Evolutionary conservation across 92 coral and sea anemone species (phyloP), one percentile per base, ranked within the genome.

Genomic region (Porites cylindrica): DNA sequence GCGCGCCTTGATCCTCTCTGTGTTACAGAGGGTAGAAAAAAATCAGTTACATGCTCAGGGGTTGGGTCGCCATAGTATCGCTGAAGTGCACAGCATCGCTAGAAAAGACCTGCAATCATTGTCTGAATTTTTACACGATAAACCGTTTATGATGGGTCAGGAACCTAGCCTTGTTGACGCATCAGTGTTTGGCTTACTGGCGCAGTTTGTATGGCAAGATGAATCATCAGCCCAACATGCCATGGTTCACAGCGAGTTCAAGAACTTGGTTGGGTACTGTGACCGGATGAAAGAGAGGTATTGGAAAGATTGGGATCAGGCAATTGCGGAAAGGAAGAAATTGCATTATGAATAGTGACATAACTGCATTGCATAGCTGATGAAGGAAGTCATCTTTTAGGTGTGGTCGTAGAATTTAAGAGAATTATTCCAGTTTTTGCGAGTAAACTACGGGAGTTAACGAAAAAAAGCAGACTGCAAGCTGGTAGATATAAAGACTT

Each of bases 151-250:
- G 8, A 78, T 93, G 90, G 96, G 94, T 9, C 89, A 90, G 26
- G 86, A 93, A 47, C 90, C 92, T 23, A 90, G 88, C 0, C 59
- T 65, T 5, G 96, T 93, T 60, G 96, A 93, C 76, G 82, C 96
- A 11, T 54, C 90, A 50, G 94, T 89, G 21, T 93, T 93, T 87
- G 96, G 96, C 1, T 89, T 56, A 1, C 73, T 93, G 78, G 96
- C 94, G 3, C 82, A 91, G 43, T n/a, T 90, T 59, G 84, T 93
- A 61, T 93, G 94, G 96, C 96, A 93, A 68, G 96, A 93, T 71
- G 64, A 63, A 2, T 60, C 52, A 14, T 90, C 94, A 7, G 94
- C 96, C 5, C 88, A 77, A 1, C 51, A 82, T 70, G 65, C 71
- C 16, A 73, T 91, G 87, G 61, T 88, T 69, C 69, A 72, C 10